A percentile compares a stretch with the other conserved stretches of the same genome.
These are phyloP conservation scores for Platorchestia sp. DNA, from an alignment of 1,140 invertebrate species.

Conservation along the genomic window DNA sequence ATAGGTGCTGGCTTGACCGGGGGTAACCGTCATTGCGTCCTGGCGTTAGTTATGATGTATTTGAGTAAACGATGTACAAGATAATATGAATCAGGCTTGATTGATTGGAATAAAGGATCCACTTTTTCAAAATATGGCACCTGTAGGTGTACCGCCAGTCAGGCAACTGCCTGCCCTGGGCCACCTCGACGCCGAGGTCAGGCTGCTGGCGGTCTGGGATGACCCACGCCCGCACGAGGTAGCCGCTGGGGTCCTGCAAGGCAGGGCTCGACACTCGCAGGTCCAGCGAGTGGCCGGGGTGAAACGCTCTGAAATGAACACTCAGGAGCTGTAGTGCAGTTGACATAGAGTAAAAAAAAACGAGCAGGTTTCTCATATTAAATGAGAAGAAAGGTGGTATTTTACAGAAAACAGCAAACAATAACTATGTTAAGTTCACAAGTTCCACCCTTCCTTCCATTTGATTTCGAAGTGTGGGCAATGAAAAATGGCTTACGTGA, in stretches of 20 bases:
- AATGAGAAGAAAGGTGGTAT: background rate
- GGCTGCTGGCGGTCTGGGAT: background rate
- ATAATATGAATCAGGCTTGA: too few species aligned
- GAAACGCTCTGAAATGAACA: background rate
- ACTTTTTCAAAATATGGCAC: too few species aligned
- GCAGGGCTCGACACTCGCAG: background rate
- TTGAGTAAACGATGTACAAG: too few species aligned
- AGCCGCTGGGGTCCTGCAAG: background rate
- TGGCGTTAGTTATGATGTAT: too few species aligned
- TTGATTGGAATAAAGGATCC: too few species aligned
- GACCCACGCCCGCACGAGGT: background rate
- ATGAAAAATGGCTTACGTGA: too few species aligned
- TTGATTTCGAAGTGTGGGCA: too few species aligned
- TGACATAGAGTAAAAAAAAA: background rate
- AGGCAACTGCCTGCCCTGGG: background rate
- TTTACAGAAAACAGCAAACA: background rate
- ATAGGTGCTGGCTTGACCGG: too few species aligned
- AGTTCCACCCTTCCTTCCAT: too few species aligned
- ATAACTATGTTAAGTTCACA: background rate
- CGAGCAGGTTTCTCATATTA: background rate
- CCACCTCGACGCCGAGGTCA: slow-evolving; percentile 8
- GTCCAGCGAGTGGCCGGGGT: background rate
- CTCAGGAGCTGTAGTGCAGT: background rate
- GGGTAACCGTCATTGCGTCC: too few species aligned
- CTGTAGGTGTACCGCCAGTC: slow-evolving; percentile 6